A percentile compares a stretch with the other conserved stretches of the same genome.
Conservation (phyloP, 2,113 vertebrate genomes). For the Epinephelus moara region DNA sequence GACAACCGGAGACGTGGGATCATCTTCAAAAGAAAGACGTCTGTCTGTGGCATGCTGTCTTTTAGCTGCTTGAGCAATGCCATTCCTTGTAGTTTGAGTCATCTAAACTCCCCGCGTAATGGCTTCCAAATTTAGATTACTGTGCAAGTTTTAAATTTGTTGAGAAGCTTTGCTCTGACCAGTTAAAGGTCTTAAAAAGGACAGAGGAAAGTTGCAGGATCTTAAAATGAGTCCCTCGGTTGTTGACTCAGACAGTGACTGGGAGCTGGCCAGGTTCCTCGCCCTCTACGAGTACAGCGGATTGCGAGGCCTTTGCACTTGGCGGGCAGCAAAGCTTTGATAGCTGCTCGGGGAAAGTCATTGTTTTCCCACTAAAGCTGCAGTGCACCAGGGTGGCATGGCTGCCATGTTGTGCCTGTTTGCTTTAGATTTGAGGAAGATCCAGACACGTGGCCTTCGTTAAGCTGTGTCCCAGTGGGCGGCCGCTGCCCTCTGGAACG, state of each 20-base stretch:
- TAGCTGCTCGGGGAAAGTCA: slow-evolving; percentile 59
- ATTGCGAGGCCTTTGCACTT: slow-evolving; percentile 74
- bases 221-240: not conserved
- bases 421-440: slow-evolving; percentile 79
- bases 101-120: slow-evolving; percentile 41
- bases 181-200: slow-evolving; percentile 43
- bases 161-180: slow-evolving; percentile 17
- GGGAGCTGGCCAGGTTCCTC: slow-evolving; percentile 28
- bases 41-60: slow-evolving; percentile 64
- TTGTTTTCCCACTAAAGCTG: slow-evolving; percentile 80
- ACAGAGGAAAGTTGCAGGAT: slow-evolving; percentile 10
- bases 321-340: slow-evolving; percentile 66
- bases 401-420: slow-evolving; percentile 68
- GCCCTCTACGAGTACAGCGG: slow-evolving; percentile 6
- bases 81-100: slow-evolving; percentile 66
- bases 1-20: slow-evolving; percentile 68
- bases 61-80: slow-evolving; percentile 60
- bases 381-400: slow-evolving; percentile 26
- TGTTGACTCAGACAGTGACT: slow-evolving; percentile 30
- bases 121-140: slow-evolving; percentile 63
- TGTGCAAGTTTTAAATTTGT: slow-evolving; percentile 53
- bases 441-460: slow-evolving; percentile 52
- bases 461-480: slow-evolving; percentile 57
- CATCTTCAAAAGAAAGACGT: slow-evolving; percentile 75
- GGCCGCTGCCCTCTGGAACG: slow-evolving; percentile 8